These are phyloP conservation scores for Microcebus ravelobensis DNA, from an alignment of 2,113 vertebrate species.

Conservation along the genomic window DNA sequence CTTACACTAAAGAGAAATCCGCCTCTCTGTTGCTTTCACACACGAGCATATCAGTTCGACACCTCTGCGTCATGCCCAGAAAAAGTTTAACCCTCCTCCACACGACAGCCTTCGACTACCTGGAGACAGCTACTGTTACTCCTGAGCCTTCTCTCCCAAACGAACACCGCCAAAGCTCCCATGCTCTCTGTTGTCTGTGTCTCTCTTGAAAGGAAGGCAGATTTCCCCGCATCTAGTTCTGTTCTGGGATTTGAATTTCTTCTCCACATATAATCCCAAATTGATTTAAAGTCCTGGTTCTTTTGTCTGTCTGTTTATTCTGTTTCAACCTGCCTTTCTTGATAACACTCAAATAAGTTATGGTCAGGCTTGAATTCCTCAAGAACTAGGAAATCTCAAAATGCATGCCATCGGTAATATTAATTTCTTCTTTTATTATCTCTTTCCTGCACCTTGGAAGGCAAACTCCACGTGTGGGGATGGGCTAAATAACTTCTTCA, in stretches of 20 bases:
- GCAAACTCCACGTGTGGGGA: background rate
- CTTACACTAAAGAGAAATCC: background rate
- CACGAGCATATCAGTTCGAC: background rate
- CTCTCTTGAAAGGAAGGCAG: background rate
- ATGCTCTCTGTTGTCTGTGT: accelerated
- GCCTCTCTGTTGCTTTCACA: background rate
- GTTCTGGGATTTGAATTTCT: background rate
- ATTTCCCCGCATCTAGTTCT: background rate
- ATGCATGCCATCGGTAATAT: background rate
- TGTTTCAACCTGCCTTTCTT: background rate
- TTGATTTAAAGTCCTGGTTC: background rate
- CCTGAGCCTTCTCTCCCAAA: background rate
- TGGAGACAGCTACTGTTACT: background rate
- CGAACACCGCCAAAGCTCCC: too few relatives aligned
- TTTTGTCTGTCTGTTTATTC: background rate
- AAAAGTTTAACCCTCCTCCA: background rate
- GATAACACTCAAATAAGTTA: background rate
- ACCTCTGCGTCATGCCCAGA: background rate
- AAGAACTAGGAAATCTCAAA: conserved; percentile 6
- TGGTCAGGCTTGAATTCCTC: background rate
- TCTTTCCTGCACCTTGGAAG: conserved; percentile 14
- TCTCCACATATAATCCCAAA: background rate
- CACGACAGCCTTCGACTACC: background rate
- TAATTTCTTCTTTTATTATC: conserved; percentile 22
- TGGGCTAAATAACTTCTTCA: background rate